A percentile compares a stretch with the other conserved stretches of the same genome.
Evolutionary conservation across 1,140 invertebrate species (phyloP).

Genomic region (Drosophila truncata): DNA sequence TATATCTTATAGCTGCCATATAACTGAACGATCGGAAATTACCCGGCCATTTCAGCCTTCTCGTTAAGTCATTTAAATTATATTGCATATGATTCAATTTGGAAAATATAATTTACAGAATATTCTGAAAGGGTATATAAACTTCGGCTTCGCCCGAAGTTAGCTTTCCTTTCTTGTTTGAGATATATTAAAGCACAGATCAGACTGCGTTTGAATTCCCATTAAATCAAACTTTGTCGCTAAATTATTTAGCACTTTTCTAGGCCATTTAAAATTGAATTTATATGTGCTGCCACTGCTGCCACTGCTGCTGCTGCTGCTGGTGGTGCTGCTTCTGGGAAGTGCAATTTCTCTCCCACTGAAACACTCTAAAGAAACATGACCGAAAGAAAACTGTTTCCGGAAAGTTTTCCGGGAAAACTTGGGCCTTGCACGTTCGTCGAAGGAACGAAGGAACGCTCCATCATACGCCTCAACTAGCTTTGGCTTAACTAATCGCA

Average conservation of each 20-base stretch:
- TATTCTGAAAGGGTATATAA: too few relatives aligned
- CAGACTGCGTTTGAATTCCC: not conserved
- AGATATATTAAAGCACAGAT: not conserved
- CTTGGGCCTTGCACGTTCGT: conserved; percentile 47
- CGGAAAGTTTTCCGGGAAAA: conserved; percentile 37
- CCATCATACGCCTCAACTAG: conserved; percentile 60
- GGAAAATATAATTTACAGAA: too few relatives aligned
- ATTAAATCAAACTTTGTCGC: conserved; percentile 1
- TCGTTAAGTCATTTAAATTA: too few relatives aligned
- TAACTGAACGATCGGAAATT: too few relatives aligned
- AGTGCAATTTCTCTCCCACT: conserved; percentile 24
- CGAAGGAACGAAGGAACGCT: conserved; percentile 23
- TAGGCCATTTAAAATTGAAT: conserved; percentile 30
- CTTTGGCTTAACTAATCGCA: conserved; percentile 78
- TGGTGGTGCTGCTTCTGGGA: not conserved
- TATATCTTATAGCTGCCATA: too few relatives aligned
- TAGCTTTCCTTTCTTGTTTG: too few relatives aligned
- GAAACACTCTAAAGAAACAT: conserved; percentile 27
- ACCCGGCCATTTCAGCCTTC: too few relatives aligned
- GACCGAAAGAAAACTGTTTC: conserved; percentile 40
- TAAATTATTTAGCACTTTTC: conserved; percentile 26
- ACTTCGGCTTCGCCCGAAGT: too few relatives aligned
- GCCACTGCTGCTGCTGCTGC: too few relatives aligned
- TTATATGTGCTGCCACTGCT: conserved; percentile 8
- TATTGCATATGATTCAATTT: too few relatives aligned